Conservation (phyloP, 2,113 vertebrate genomes). For the Sorex fumeus region DNA sequence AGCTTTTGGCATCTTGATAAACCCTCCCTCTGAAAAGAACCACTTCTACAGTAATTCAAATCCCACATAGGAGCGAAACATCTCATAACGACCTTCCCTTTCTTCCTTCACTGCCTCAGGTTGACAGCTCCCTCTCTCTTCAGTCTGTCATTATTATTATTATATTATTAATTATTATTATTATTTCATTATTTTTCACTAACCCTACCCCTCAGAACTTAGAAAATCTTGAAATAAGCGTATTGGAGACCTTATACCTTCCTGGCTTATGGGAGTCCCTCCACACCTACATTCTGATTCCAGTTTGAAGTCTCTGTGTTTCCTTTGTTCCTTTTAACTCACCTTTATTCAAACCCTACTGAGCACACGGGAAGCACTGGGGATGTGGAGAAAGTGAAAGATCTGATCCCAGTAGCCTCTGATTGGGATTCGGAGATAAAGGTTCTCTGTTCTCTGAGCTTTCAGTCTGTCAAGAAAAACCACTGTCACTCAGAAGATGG, state of each 20-base stretch:
- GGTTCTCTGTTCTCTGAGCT: too few relatives aligned
- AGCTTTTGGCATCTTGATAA: background rate
- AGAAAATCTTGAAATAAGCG: constrained; percentile 13
- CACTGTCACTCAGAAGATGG: background rate
- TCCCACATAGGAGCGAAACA: too few relatives aligned
- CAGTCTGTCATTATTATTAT: too few relatives aligned
- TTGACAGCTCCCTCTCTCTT: background rate
- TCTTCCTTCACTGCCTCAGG: background rate
- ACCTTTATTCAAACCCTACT: background rate
- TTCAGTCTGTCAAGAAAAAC: background rate
- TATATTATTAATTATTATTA: too few relatives aligned
- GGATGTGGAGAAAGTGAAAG: background rate
- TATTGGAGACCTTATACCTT: background rate
- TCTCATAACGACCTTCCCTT: too few relatives aligned
- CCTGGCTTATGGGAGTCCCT: background rate
- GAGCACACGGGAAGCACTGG: background rate
- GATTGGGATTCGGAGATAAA: too few relatives aligned
- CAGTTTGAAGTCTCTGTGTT: background rate
- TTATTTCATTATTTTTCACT: background rate
- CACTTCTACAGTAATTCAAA: background rate
- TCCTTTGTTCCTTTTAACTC: background rate
- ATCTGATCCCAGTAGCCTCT: too few relatives aligned
- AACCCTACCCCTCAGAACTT: background rate
- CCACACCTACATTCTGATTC: constrained; percentile 22
- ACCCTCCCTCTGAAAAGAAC: background rate